phyloP scores from a whole-genome alignment of 1,140 invertebrate genomes.

The Drosophila navojoa region DNA sequence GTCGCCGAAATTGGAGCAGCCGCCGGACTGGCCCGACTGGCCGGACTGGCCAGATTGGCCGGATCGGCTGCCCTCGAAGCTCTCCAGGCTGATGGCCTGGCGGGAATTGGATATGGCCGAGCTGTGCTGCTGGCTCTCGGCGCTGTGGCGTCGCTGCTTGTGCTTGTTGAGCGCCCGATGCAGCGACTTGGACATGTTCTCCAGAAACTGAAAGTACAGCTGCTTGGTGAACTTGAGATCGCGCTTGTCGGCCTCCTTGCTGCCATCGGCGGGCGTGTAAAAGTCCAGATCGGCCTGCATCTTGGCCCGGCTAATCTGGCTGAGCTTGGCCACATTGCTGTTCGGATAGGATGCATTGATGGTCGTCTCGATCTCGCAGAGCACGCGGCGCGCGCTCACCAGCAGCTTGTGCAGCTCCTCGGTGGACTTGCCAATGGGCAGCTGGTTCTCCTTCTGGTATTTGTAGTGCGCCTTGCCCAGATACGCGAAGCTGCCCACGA shows the following conservation, averaged over 20 bases:
- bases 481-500: constrained; percentile 67
- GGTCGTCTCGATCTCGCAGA: constrained; percentile 73
- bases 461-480: constrained; percentile 70
- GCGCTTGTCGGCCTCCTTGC: constrained; percentile 40
- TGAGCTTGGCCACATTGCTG: constrained; percentile 62
- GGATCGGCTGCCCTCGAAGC: constrained; percentile 9
- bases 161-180: constrained; percentile 31
- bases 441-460: constrained; percentile 62
- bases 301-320: constrained; percentile 39
- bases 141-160: constrained; percentile 29
- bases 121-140: constrained; percentile 19
- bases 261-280: constrained; percentile 58
- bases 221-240: constrained; percentile 71
- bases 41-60: neutral
- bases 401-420: constrained; percentile 66
- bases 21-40: neutral
- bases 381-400: constrained; percentile 56
- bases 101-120: constrained; percentile 12
- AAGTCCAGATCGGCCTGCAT: constrained; percentile 66
- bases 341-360: constrained; percentile 68
- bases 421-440: constrained; percentile 38
- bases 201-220: constrained; percentile 61
- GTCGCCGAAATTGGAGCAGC: neutral
- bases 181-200: constrained; percentile 54
- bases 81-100: constrained; percentile 30